Base-by-base conservation (phyloP, 2,113 vertebrate genomes). In the Garra rufa region DNA sequence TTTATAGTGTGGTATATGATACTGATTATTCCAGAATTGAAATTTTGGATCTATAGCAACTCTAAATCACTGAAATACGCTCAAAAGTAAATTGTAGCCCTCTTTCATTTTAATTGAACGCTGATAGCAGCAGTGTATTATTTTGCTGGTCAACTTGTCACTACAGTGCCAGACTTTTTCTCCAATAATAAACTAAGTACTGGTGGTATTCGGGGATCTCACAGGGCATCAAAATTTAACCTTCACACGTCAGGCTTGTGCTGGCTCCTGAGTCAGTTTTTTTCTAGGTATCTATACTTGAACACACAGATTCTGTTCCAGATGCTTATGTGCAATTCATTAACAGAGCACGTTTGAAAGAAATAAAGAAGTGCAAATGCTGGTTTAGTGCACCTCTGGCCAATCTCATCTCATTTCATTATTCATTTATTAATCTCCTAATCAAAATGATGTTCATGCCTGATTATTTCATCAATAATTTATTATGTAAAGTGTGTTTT, bases 401-500 rank as follows among this genome's bases (percentile, higher is more conserved):
- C 87, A 83, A 69, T 63, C 79, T 76, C 82, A 63, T 67, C 73
- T 73, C 59, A 44, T 41, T 88, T 82, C n/a, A 82, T 88, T 44
- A 65, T 86, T 77, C 80, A 73, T 86, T 91, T 91, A 94, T 91
- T 89, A 90, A 93, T 91, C 85, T 75, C 81, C 90, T 93, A 86
- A 92, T 93, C 92, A 92, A 90, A 90, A 88, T 89, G 84, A 89
- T 76, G 90, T 73, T 87, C 83, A 75, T 77, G 74, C 78, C 85
- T 87, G 85, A 92, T 89, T 85, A 82, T 84, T 73, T 78, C 75
- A 93, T 93, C 89, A 93, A 92, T 93, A 93, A 91, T 90, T 86
- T 88, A 92, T 85, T n/a, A 85, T 75, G 82, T 85, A 81, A 89
- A 55, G 52, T 78, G 70, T 84, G 85, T 89, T 89, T 89, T 87